Evolutionary conservation across 1,140 invertebrate species (phyloP), one percentile per base, ranked within the genome.

Genomic region (Pogonus chalceus): DNA sequence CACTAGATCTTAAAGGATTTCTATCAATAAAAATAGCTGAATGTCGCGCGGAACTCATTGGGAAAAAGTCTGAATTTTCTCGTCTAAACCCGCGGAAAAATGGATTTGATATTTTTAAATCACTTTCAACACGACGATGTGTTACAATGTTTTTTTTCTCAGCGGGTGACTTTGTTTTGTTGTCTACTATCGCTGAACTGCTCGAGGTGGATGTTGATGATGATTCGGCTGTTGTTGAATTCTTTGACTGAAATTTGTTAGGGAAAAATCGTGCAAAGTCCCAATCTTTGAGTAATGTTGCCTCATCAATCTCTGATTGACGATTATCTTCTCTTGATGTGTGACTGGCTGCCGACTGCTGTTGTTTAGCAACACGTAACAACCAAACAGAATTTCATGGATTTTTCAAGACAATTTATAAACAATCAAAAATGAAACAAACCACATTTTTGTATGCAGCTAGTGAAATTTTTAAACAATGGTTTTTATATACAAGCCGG

Each of bases 211-310:
- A 72, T 69, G 52, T 72, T 69, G 60, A 64, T 70, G 61, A 62
- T 71, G 49, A 60, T 70, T 65, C 53, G 62, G 52, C 69, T 72
- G 62, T 51, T 63, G 60, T 66, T 75, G 60, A 65, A 70, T 58
- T 69, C 70, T 65, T 66, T 51, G 49, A 57, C 59, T 51, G 59
- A 56, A 55, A 71, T 66, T 71, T 75, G 56, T 71, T 76, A 22
- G 85, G 83, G 68, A 90, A 88, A 75, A 89, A 88, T 67, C 82
- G 79, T 57, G 84, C 82, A 71, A 90, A 84, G 70, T 89, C 84
- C 87, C 86, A 90, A 57, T 89, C 87, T 69, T 85, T 84, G 47
- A 90, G 72, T 23, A 89, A 75, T 31, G 82, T 79, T 39, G 83
- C 81, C 69, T 87, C 84, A 61, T 85, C 83, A 58, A 79, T 72